These are phyloP conservation scores for Teleogryllus oceanicus DNA, from an alignment of 2,888 invertebrate species.

Conservation along the genomic window DNA sequence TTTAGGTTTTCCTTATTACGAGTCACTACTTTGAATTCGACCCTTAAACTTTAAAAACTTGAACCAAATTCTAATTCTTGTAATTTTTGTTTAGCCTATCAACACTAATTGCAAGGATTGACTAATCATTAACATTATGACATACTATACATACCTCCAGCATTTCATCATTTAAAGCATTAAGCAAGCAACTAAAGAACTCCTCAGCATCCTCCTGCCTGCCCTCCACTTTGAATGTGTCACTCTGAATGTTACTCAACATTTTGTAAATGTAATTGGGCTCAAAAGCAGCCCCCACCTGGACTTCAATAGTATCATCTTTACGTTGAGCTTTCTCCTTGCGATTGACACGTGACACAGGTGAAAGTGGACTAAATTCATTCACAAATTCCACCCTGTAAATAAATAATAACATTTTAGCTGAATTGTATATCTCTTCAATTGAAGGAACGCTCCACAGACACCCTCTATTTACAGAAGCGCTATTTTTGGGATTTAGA, in stretches of 20 bases:
- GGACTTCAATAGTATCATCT: conserved; percentile 51
- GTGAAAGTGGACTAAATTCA: conserved; percentile 69
- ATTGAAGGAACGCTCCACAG: too few relatives aligned
- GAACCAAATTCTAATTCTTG: conserved; percentile 19
- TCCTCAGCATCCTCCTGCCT: conserved; percentile 97
- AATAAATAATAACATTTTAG: conserved; percentile 23
- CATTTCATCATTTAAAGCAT: conserved; percentile 96
- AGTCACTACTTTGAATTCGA: too few relatives aligned
- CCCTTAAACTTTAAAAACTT: neutral
- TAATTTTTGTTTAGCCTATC: neutral
- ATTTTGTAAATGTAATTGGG: conserved; percentile 84
- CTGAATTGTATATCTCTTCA: too few relatives aligned
- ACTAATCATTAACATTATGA: too few relatives aligned
- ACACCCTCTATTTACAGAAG: too few relatives aligned
- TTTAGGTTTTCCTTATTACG: too few relatives aligned
- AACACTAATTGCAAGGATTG: too few relatives aligned
- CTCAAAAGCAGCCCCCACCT: conserved; percentile 77
- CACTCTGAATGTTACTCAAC: conserved; percentile 70
- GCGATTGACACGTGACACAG: conserved; percentile 48
- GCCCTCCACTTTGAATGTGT: conserved; percentile 70
- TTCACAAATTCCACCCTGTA: conserved; percentile 70
- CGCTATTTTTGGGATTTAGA: too few relatives aligned
- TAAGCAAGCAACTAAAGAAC: conserved; percentile 87
- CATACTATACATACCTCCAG: conserved; percentile 62
- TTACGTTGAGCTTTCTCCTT: conserved; percentile 39